These are phyloP conservation scores for Mythimna lalbum DNA, from an alignment of 2,888 invertebrate species.

Conservation along the genomic window DNA sequence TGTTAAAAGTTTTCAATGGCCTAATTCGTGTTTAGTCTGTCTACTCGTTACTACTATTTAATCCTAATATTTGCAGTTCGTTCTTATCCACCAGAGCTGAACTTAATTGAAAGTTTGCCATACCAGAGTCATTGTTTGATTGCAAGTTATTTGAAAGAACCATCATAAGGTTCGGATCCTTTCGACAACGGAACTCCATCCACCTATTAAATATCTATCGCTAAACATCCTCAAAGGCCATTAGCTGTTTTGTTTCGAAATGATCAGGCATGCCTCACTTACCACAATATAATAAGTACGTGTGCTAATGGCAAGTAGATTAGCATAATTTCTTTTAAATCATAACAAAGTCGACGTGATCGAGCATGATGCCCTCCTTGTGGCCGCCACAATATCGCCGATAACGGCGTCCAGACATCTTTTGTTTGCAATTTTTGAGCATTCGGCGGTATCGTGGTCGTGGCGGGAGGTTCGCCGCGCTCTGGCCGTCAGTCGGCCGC, in stretches of 20 bases:
- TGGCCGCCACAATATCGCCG: constrained; percentile 56
- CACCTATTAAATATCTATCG: background rate
- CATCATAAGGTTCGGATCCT: background rate
- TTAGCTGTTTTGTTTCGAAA: constrained; percentile 12
- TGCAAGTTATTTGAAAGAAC: background rate
- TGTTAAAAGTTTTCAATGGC: background rate
- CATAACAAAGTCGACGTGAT: constrained; percentile 43
- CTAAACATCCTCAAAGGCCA: background rate
- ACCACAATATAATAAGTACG: constrained; percentile 11
- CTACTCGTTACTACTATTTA: background rate
- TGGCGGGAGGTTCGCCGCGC: constrained; percentile 63
- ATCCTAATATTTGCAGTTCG: constrained; percentile 14
- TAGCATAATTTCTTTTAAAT: constrained; percentile 26
- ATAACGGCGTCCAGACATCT: constrained; percentile 70
- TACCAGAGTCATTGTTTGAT: background rate
- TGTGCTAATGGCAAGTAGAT: constrained; percentile 30
- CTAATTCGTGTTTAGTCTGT: background rate
- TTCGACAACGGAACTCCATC: background rate
- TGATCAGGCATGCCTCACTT: constrained; percentile 4
- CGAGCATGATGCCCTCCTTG: constrained; percentile 58
- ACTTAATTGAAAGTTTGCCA: constrained; percentile 23
- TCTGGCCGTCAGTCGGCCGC: constrained; percentile 73
- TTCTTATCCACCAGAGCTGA: constrained; percentile 13
- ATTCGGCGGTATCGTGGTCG: constrained; percentile 68
- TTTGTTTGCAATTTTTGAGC: constrained; percentile 76